These are phyloP conservation scores for Sphaerophoria rueppellii DNA, from an alignment of 2,888 invertebrate species.

Conservation along the genomic window DNA sequence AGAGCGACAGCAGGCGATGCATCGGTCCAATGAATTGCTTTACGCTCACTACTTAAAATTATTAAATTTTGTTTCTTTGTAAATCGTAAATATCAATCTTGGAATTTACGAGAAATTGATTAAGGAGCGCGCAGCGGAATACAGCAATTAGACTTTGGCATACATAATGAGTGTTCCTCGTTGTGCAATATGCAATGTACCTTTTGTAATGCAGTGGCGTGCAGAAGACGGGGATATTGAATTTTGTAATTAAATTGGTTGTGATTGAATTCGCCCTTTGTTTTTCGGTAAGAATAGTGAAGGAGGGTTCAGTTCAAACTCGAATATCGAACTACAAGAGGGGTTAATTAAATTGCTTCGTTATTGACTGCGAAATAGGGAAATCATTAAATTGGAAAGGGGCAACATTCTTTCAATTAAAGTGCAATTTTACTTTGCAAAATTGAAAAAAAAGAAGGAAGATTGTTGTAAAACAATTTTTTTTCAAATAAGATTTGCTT, in stretches of 20 bases:
- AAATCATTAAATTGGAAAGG: too few species aligned
- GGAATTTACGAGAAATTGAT: slow-evolving; percentile 32
- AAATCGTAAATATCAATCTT: slow-evolving; percentile 51
- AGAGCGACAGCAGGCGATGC: slow-evolving; percentile 67
- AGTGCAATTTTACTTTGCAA: too few species aligned
- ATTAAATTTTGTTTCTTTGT: neutral
- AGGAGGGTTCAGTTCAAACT: too few species aligned
- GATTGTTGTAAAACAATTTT: too few species aligned
- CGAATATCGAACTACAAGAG: too few species aligned
- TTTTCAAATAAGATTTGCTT: too few species aligned
- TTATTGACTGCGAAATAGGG: too few species aligned
- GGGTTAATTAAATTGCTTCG: too few species aligned
- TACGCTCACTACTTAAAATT: slow-evolving; percentile 43
- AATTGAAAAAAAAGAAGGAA: too few species aligned
- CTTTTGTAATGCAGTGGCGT: slow-evolving; percentile 47
- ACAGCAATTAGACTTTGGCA: slow-evolving; percentile 58
- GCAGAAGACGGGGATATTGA: neutral
- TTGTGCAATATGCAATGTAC: too few species aligned
- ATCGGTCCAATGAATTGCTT: slow-evolving; percentile 51
- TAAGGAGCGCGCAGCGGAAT: slow-evolving; percentile 27
- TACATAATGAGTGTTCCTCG: slow-evolving; percentile 33
- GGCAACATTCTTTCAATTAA: too few species aligned
- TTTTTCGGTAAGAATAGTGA: too few species aligned
- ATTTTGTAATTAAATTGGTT: slow-evolving; percentile 24
- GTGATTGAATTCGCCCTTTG: neutral